A percentile compares a stretch with the other conserved stretches of the same genome.
These are phyloP conservation scores for Venturia canescens DNA, from an alignment of 1,140 invertebrate species.

Conservation along the genomic window DNA sequence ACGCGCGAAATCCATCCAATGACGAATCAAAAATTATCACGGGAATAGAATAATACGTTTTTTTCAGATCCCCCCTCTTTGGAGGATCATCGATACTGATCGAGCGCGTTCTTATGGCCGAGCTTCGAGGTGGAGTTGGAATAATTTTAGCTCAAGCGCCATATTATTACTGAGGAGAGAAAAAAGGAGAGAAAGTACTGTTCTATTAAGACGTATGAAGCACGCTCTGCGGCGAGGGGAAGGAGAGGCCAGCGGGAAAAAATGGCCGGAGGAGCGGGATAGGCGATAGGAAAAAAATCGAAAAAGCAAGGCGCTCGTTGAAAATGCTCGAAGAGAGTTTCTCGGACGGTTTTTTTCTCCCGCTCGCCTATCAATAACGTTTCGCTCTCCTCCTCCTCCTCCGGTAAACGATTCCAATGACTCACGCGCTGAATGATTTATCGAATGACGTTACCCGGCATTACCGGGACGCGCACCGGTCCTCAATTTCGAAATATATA, in stretches of 20 bases:
- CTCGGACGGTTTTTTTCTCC: background rate
- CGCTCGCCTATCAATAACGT: constrained; percentile 65
- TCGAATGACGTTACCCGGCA: constrained; percentile 56
- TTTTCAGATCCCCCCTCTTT: background rate
- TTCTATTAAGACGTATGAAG: background rate
- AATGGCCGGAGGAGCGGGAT: background rate
- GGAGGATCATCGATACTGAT: background rate
- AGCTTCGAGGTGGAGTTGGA: background rate
- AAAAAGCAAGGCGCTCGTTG: background rate
- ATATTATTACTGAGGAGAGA: constrained; percentile 48
- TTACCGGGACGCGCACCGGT: constrained; percentile 35
- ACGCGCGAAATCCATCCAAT: constrained; percentile 27
- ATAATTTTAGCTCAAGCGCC: constrained; percentile 46
- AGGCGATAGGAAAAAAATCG: constrained; percentile 1
- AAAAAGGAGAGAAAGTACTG: background rate
- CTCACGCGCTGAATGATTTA: constrained; percentile 72
- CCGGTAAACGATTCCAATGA: constrained; percentile 66
- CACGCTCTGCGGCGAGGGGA: no score
- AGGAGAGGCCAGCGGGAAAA: background rate
- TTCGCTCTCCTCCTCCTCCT: constrained; percentile 54
- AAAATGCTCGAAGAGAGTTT: background rate
- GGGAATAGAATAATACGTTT: constrained; percentile 18
- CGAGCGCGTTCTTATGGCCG: background rate
- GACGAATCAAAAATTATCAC: constrained; percentile 35
- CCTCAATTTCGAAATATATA: constrained; percentile 26